These are phyloP conservation scores for Beroe ovata DNA, from an alignment of 37 sponge, comb jelly and placozoan species.

Conservation along the genomic window DNA sequence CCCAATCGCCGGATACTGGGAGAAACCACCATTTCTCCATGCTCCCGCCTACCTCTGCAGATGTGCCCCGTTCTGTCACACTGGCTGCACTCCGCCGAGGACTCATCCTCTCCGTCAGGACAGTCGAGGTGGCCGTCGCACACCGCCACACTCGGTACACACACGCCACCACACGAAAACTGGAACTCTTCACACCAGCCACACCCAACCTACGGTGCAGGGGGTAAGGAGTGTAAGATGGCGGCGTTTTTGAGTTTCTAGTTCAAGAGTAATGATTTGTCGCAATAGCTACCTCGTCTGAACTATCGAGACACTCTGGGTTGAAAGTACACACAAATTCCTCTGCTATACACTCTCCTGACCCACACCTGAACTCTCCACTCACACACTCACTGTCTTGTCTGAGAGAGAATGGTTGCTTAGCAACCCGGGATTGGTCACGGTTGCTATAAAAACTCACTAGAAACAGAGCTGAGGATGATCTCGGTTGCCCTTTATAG, in stretches of 20 bases:
- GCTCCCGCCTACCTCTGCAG: background rate
- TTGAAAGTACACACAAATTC: background rate
- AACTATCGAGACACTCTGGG: constrained; percentile 9
- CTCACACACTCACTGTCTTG: background rate
- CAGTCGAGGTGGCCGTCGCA: constrained; percentile 25
- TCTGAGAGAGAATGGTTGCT: too few relatives aligned
- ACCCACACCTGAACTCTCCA: constrained; percentile 16
- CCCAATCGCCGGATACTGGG: too few relatives aligned
- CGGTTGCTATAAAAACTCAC: too few relatives aligned
- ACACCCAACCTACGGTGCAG: constrained; percentile 27
- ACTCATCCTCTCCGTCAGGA: constrained; percentile 10
- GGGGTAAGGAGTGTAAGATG: too few relatives aligned
- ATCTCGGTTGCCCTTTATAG: too few relatives aligned
- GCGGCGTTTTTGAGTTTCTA: too few relatives aligned
- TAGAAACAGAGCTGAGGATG: too few relatives aligned
- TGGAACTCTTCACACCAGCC: constrained; percentile 40
- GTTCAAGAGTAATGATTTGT: too few relatives aligned
- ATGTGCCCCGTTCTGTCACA: background rate
- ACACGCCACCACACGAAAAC: constrained; percentile 10
- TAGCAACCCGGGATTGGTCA: too few relatives aligned
- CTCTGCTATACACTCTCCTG: constrained; percentile 44
- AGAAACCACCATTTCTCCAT: too few relatives aligned
- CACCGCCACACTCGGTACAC: background rate
- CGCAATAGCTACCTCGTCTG: constrained; percentile 7
- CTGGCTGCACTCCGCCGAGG: background rate